phyloP scores from a whole-genome alignment of 1,140 invertebrate genomes.

The Drosophila lini region DNA sequence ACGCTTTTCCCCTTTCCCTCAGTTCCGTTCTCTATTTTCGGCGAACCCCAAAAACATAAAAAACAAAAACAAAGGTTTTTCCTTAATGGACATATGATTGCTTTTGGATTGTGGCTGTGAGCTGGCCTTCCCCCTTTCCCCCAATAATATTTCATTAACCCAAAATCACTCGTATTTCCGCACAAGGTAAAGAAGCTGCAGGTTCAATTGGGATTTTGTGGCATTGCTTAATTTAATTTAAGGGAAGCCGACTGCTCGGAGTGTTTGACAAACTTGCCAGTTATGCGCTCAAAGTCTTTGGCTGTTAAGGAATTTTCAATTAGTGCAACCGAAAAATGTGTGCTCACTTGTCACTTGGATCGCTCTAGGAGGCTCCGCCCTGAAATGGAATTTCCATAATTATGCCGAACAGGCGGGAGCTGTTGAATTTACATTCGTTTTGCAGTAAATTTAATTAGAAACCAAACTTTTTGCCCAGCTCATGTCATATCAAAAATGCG shows the following conservation, averaged over 20 bases:
- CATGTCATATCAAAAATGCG: slow-evolving; percentile 37
- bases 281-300: slow-evolving; percentile 33
- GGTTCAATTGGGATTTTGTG: slow-evolving; percentile 41
- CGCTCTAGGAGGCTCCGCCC: background rate
- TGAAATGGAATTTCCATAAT: slow-evolving; percentile 66
- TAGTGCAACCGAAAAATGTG: slow-evolving; percentile 65
- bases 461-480: slow-evolving; percentile 28
- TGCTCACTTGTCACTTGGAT: slow-evolving; percentile 27
- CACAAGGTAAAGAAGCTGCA: background rate
- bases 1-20: slow-evolving; percentile 3
- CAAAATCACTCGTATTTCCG: slow-evolving; percentile 11
- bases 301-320: slow-evolving; percentile 70
- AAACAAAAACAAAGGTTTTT: slow-evolving; percentile 21
- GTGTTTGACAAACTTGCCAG: slow-evolving; percentile 39
- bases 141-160: slow-evolving; percentile 65
- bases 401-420: slow-evolving; percentile 62
- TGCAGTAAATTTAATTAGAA: slow-evolving; percentile 63
- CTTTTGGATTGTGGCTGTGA: slow-evolving; percentile 20
- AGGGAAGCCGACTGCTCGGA: background rate
- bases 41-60: slow-evolving; percentile 7
- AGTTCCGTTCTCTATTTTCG: slow-evolving; percentile 25
- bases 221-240: slow-evolving; percentile 20
- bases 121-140: slow-evolving; percentile 7
- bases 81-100: slow-evolving; percentile 67
- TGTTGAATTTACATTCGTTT: slow-evolving; percentile 62